Base-by-base conservation (phyloP, 2,797 vertebrate genomes). In the Sandelia bainsii region DNA sequence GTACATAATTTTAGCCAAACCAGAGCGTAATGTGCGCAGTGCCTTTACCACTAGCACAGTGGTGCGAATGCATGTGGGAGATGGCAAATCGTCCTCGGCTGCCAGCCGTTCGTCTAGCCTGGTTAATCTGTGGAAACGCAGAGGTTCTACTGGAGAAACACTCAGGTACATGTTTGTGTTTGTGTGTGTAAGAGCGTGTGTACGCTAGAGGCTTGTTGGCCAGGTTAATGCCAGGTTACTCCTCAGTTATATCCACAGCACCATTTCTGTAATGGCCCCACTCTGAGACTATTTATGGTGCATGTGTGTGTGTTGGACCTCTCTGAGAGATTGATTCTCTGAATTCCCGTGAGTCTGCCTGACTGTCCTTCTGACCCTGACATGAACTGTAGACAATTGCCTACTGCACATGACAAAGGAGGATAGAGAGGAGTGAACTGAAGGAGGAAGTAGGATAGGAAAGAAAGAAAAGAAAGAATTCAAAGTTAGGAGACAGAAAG, bases 1-100 rank as follows among this genome's bases (percentile, higher is more conserved):
- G 9, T 99, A 99, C 89, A 99, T 99, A 89, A 99, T 99, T 90
- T 95, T 99, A 5, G 98, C 98, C 66, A 99, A 99, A 82, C 98
- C 98, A 0, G 98, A 99, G 88, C 94, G 98, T 22, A 99, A 99
- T 0, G 98, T 99, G 67, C 97, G 98, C 89, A 99, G 98, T 23
- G 98, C 98, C 1, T 99, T 99, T 77, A 99, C 98, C 83, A 99
- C 98, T 0, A 98, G 97, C 0, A 99, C 98, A 0, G 98, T 98
- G 65, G 98, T 99, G 71, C 97, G 98, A 82, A 99, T 99, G 98
- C 98, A 99, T 0, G 98, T 99, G 3, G 97, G 98, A 0, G 97
- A 98, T 0, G 97, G 97, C 67, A 99, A 99, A 90, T 97, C 97
- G 0, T 98, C 97, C 49, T 99, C 97, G 0, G 97, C 96, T 0